Conservation (phyloP, 1,140 invertebrate genomes). For the Nautilus pompilius region DNA sequence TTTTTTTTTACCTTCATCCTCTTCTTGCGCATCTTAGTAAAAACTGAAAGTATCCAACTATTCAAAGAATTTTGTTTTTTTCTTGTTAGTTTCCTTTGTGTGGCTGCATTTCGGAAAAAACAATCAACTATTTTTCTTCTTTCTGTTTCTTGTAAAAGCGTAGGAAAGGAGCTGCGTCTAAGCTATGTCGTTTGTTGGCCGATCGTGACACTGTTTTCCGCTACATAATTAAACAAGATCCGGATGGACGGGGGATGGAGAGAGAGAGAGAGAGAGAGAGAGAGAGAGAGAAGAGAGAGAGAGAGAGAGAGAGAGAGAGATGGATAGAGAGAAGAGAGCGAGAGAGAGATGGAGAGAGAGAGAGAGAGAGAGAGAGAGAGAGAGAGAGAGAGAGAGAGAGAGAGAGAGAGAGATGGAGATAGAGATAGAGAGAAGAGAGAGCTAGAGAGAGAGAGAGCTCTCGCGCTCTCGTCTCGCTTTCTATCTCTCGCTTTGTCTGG, state of each 20-base stretch:
- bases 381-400: background rate
- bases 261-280: background rate
- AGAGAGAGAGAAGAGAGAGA: background rate
- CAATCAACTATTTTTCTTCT: no score
- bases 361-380: background rate
- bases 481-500: background rate
- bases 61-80: no score
- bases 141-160: no score
- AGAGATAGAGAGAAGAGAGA: background rate
- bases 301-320: background rate
- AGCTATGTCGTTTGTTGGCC: no score
- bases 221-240: no score
- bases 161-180: no score
- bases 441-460: background rate
- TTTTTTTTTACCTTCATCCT: no score
- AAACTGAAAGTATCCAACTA: no score
- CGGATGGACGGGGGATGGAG: background rate
- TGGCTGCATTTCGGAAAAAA: no score
- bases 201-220: no score
- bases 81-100: no score
- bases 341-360: background rate
- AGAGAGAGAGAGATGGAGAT: background rate
- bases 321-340: background rate
- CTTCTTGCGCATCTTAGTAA: no score
- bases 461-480: background rate